Conservation (phyloP, 2,797 vertebrate genomes). For the Sarcoramphus papa region DNA sequence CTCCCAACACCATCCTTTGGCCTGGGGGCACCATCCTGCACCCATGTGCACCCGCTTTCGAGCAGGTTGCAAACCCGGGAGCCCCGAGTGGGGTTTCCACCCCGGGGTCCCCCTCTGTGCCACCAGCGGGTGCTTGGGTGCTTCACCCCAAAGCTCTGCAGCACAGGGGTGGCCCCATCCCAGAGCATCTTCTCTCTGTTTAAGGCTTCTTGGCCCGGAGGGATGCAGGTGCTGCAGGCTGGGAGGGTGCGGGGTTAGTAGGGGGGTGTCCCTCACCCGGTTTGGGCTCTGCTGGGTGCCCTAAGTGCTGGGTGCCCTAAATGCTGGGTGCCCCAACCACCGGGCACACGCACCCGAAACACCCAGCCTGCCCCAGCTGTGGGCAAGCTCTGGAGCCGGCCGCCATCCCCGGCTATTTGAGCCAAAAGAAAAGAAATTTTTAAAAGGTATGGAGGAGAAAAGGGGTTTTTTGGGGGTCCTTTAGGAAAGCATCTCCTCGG, state of each 20-base stretch:
- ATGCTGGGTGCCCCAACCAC: background rate
- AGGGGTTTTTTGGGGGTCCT: rapidly evolving
- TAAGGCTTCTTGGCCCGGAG: background rate
- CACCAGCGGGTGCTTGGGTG: background rate
- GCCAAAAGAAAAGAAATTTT: background rate
- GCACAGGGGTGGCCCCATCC: background rate
- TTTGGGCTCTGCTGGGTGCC: background rate
- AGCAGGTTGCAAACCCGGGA: background rate
- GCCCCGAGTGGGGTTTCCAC: background rate
- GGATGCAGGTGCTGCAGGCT: background rate
- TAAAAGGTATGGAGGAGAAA: rapidly evolving
- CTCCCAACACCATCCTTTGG: background rate
- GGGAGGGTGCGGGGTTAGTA: background rate
- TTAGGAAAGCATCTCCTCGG: background rate
- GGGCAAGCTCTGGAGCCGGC: rapidly evolving
- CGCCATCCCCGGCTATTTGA: rapidly evolving
- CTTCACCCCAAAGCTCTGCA: background rate
- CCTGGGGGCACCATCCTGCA: background rate
- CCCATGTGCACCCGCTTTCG: rapidly evolving
- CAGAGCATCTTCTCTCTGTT: background rate
- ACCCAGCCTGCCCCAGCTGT: rapidly evolving
- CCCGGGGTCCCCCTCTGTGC: rapidly evolving
- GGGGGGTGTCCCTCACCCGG: rapidly evolving
- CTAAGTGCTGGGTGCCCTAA: background rate
- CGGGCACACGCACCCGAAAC: background rate